These are phyloP conservation scores for Petrocephalus microphthalmus DNA, from an alignment of 2,113 vertebrate genomes.

Conservation along the genomic window DNA sequence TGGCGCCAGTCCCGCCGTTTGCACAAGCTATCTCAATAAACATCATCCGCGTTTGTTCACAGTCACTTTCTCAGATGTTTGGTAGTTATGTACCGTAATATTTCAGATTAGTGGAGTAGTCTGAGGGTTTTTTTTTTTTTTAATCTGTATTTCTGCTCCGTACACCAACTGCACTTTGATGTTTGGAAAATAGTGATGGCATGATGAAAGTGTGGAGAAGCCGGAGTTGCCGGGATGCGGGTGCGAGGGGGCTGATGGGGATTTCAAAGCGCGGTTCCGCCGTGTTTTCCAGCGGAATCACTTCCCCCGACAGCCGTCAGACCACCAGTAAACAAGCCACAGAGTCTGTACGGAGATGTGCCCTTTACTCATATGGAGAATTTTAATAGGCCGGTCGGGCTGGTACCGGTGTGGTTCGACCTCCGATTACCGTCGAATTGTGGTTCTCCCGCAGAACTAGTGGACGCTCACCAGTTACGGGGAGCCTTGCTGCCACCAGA, in stretches of 20 bases:
- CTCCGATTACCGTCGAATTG: background rate
- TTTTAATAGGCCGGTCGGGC: constrained; percentile 40
- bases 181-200: constrained; percentile 32
- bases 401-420: background rate
- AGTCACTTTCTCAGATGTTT: background rate
- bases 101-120: background rate
- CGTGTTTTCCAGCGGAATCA: background rate
- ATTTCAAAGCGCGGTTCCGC: constrained; percentile 31
- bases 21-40: background rate
- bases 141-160: constrained; percentile 34
- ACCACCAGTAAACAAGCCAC: background rate
- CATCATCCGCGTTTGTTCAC: background rate
- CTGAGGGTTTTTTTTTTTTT: background rate
- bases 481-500: background rate
- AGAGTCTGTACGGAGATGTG: constrained; percentile 33
- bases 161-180: constrained; percentile 37
- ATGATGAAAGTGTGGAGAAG: constrained; percentile 41
- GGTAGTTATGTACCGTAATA: background rate
- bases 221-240: constrained; percentile 28
- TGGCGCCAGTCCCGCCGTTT: background rate
- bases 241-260: constrained; percentile 45
- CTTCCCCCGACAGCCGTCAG: background rate
- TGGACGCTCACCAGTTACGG: background rate
- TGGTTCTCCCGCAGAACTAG: background rate
- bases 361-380: constrained; percentile 42